These are phyloP conservation scores for Sitta carolinensis DNA, from an alignment of 2,797 vertebrate species.

Conservation along the genomic window DNA sequence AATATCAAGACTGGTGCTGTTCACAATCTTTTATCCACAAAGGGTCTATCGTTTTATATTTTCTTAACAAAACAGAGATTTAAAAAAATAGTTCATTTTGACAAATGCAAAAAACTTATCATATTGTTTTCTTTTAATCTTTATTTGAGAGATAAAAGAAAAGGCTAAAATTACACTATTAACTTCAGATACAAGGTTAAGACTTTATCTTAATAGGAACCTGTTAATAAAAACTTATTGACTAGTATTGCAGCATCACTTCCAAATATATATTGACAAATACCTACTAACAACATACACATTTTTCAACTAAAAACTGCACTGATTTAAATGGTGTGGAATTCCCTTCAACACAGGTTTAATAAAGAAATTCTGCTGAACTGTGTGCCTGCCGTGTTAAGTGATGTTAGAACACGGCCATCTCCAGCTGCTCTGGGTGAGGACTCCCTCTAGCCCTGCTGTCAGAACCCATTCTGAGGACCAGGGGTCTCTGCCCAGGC, in stretches of 20 bases:
- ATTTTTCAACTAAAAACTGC: neutral
- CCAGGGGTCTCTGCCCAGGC: neutral
- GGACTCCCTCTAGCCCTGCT: too few relatives aligned
- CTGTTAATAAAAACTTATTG: neutral
- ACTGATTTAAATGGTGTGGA: neutral
- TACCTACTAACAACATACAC: neutral
- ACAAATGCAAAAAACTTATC: neutral
- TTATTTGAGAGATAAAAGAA: neutral
- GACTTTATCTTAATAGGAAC: neutral
- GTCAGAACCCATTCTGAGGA: neutral
- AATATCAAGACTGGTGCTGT: neutral
- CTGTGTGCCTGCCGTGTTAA: neutral
- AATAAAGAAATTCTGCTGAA: neutral
- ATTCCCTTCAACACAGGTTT: neutral
- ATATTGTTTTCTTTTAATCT: neutral
- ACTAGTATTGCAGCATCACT: neutral
- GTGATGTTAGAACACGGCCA: neutral
- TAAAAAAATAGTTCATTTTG: neutral
- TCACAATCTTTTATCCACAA: neutral
- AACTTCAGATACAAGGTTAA: neutral
- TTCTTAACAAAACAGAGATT: neutral
- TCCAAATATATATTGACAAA: neutral
- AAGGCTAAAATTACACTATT: neutral
- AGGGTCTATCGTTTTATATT: neutral
- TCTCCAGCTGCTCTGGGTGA: neutral